phyloP scores from a whole-genome alignment of 2,888 invertebrate genomes.

The Ashinkailepas kermadecensis region DNA sequence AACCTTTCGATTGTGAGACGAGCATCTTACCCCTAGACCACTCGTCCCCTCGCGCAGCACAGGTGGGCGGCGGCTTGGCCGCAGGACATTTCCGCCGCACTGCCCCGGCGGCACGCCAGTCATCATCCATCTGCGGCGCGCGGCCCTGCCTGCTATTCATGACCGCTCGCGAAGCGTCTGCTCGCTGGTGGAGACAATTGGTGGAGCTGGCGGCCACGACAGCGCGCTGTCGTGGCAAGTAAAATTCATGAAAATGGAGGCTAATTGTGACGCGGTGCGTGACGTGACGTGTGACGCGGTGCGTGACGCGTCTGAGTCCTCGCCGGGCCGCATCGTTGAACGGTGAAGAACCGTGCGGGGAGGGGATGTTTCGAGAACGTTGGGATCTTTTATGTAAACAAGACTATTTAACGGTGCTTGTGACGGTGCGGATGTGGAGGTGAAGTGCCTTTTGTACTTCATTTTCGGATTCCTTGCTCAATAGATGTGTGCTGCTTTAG shows the following conservation, averaged over 20 bases:
- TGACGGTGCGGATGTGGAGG: too few relatives aligned
- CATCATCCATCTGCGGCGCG: not conserved
- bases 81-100: not conserved
- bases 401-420: not conserved
- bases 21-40: too few relatives aligned
- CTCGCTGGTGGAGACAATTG: not conserved
- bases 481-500: too few relatives aligned
- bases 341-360: too few relatives aligned
- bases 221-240: not conserved
- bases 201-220: not conserved
- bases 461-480: too few relatives aligned
- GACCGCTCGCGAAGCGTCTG: not conserved
- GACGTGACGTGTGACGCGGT: not conserved
- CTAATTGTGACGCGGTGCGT: not conserved
- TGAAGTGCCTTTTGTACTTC: too few relatives aligned
- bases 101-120: not conserved
- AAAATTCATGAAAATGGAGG: not conserved
- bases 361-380: too few relatives aligned
- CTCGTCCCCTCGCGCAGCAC: too few relatives aligned
- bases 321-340: too few relatives aligned
- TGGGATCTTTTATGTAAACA: not conserved
- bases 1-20: too few relatives aligned
- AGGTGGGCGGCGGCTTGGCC: not conserved
- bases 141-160: not conserved
- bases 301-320: not conserved